Evolutionary conservation across 2,113 vertebrate genomes (phyloP), one percentile per base, ranked within the genome.

Genomic region (Malurus cyaneus): DNA sequence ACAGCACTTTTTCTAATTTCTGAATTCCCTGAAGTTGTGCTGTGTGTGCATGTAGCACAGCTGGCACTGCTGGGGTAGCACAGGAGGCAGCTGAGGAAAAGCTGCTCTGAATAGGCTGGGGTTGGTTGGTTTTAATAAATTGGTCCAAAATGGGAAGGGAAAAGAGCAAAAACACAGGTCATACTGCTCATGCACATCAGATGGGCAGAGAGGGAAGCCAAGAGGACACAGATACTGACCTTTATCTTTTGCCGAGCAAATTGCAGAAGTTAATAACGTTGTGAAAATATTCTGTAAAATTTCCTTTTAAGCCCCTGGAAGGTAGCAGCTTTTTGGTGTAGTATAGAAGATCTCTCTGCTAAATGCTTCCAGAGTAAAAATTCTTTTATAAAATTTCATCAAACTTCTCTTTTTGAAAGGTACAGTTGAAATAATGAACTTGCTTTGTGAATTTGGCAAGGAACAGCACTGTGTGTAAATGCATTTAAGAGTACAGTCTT

Each of bases 401-500:
- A 61, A 24, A 66, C 12, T 34, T 57, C 19, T 61, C 11, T 39
- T 91, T 91, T 81, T 41, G 28, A 80, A 87, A 53, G 32, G 4
- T 66, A 14, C 23, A 61, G 6, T 5, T 42, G 49, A 79, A 93
- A 60, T 41, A 42, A 31, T 28, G 39, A 69, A 7, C 29, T 50
- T 32, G 21, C 54, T 78, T 32, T 42, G 67, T 78, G 39, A 42
- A 20, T 67, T 62, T 77, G 92, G 13, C 46, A 53, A 19, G 50
- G 39, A 83, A 3, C 39, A 54, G 73, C 53, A 9, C 80, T 93
- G 59, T 9, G 14, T 92, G 41, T 86, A 26, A 80, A 94, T 92
- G 36, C 94, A 72, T 96, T 95, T 86, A 86, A 70, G 77, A 87
- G 72, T 82, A 61, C 64, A 80, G 80, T 94, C 66, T 70, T 97